phyloP scores from a whole-genome alignment of 2,113 vertebrate genomes.

The Podiceps cristatus region DNA sequence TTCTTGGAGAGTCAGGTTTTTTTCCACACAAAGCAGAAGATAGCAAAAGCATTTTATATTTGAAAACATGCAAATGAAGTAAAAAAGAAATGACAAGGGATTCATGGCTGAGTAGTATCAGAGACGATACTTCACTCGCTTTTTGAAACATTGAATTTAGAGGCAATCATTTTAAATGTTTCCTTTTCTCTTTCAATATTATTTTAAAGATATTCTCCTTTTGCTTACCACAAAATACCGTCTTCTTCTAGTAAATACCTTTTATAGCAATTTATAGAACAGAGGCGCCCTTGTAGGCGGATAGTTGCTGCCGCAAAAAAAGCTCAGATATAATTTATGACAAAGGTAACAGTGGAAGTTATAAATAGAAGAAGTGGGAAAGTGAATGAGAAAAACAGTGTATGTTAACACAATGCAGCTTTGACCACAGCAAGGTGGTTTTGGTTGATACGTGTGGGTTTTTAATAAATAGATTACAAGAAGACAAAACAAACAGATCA shows the following conservation, averaged over 20 bases:
- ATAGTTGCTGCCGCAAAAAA: background rate
- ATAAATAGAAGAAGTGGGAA: background rate
- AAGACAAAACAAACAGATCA: background rate
- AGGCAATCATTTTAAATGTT: background rate
- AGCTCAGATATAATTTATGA: background rate
- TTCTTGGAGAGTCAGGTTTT: background rate
- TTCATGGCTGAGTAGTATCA: conserved; percentile 4
- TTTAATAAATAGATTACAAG: background rate
- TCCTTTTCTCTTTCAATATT: background rate
- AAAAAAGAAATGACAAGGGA: background rate
- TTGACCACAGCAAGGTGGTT: background rate
- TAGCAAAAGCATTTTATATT: background rate
- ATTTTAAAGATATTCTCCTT: background rate
- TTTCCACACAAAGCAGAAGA: background rate
- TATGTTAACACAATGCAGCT: background rate
- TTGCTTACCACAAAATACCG: background rate
- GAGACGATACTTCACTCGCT: background rate
- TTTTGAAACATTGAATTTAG: background rate
- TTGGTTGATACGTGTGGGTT: background rate
- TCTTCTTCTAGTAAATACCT: background rate
- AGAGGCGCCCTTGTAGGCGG: background rate
- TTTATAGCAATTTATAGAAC: background rate
- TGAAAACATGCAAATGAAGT: background rate
- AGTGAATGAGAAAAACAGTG: background rate
- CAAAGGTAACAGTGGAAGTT: background rate